Evolutionary conservation across 23 tunicate species (phyloP), one percentile per base, ranked within the genome.

Genomic region (Oikopleura dioica): DNA sequence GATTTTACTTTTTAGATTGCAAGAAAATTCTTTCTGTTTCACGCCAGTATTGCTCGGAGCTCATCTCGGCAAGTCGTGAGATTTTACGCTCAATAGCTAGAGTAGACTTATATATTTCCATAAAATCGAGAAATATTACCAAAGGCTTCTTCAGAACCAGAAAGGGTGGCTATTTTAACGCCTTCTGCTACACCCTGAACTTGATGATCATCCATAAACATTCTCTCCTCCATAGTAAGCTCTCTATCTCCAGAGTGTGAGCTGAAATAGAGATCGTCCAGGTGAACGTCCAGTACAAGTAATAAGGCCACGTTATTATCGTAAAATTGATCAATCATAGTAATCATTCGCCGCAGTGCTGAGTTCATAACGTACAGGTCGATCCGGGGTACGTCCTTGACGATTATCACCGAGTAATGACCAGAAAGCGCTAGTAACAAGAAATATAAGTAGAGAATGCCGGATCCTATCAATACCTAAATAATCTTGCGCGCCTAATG

Each of bases 91-190:
- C 77, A 68, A 94, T 86, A 2, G 99, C 99, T n/a, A n/a, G n/a
- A n/a, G n/a, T n/a, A n/a, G n/a, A n/a, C n/a, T n/a, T n/a, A n/a
- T n/a, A n/a, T n/a, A n/a, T n/a, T n/a, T n/a, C n/a, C n/a, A n/a
- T n/a, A n/a, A n/a, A n/a, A n/a, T n/a, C n/a, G n/a, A n/a, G n/a
- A n/a, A n/a, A n/a, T n/a, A n/a, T n/a, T n/a, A n/a, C n/a, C n/a
- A 72, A 94, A 94, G 38, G 87, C 86, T 79, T 94, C 99, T 77
- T 94, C 99, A 59, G 87, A 94, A 0, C 99, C 99, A 36, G 99
- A 94, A 36, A 94, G 83, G 30, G 87, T 82, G 51, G 87, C 87
- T 31, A 94, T 55, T 63, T 63, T 63, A 63, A 28, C 33, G 32
- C 72, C 72, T 28, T 63, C 72, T 23, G 72, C 29, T 2, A 63